Conservation (phyloP, 2,797 vertebrate genomes). For the Adelosebastes latens region DNA sequence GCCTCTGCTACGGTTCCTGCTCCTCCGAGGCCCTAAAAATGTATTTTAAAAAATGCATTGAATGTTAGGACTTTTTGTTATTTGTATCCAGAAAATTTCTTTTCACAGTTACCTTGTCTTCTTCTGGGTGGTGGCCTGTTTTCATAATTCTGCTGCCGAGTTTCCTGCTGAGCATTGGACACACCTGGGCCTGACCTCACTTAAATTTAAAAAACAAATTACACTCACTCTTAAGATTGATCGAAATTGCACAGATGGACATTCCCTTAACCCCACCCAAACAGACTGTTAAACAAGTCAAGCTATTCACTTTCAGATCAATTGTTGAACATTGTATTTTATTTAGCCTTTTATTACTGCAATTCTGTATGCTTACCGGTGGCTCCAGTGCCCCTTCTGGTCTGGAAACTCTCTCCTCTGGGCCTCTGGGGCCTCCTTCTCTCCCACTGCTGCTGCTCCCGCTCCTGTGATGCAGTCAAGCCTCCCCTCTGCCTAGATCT, state of each 20-base stretch:
- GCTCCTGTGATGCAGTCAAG: constrained; percentile 48
- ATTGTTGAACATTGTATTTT: not conserved
- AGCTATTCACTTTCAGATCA: not conserved
- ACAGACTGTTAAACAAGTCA: not conserved
- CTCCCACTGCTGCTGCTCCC: constrained; percentile 69
- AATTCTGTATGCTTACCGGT: constrained; percentile 40
- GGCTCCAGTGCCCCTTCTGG: constrained; percentile 29
- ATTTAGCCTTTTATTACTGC: not conserved
- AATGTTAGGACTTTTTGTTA: not conserved
- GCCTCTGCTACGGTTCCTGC: constrained; percentile 89
- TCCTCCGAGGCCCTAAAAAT: constrained; percentile 86
- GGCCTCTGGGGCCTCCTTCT: constrained; percentile 64
- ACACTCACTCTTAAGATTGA: not conserved
- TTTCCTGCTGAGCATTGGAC: constrained; percentile 59
- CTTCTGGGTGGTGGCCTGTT: constrained; percentile 88
- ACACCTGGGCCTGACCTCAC: constrained; percentile 38
- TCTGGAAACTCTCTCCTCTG: constrained; percentile 74
- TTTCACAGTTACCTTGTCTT: constrained; percentile 85
- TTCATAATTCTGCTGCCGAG: constrained; percentile 82
- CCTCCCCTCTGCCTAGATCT: constrained; percentile 76
- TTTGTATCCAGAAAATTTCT: not conserved
- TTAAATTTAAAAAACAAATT: constrained; percentile 24
- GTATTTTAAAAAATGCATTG: not conserved
- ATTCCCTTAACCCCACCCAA: not conserved
- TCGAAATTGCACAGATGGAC: not conserved